These are phyloP conservation scores for Ochotona curzoniae DNA, from an alignment of 2,113 vertebrate species.

Conservation along the genomic window DNA sequence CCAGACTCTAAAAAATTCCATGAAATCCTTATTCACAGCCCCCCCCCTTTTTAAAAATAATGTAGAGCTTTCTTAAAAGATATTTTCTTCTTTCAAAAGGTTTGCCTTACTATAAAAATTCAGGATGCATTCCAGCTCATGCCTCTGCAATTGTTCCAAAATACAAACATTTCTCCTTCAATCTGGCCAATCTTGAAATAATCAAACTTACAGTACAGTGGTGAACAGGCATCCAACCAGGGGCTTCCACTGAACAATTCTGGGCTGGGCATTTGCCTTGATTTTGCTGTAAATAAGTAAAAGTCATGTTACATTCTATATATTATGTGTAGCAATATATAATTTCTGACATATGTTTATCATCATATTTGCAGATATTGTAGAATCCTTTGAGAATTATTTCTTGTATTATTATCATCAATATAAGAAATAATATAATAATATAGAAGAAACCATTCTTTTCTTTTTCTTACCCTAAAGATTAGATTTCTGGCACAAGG, in stretches of 20 bases:
- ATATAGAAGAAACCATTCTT: neutral
- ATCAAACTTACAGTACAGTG: conserved; percentile 88
- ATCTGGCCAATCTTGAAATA: conserved; percentile 76
- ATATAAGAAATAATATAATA: too few relatives aligned
- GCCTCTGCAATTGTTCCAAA: neutral
- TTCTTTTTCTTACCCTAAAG: neutral
- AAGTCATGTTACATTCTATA: conserved; percentile 81
- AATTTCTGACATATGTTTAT: conserved; percentile 6
- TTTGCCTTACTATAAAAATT: neutral
- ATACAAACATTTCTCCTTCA: conserved; percentile 62
- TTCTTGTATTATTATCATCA: neutral
- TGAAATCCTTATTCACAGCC: neutral
- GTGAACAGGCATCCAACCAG: conserved; percentile 89
- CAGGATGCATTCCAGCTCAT: neutral
- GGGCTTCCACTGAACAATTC: conserved; percentile 88
- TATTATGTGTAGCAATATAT: conserved; percentile 39
- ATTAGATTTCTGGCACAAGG: neutral
- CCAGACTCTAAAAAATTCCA: neutral
- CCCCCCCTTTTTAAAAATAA: too few relatives aligned
- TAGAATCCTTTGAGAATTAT: neutral
- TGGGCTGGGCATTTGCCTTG: conserved; percentile 89
- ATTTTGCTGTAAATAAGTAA: conserved; percentile 88
- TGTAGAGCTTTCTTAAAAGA: neutral
- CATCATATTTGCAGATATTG: conserved; percentile 8
- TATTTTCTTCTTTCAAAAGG: conserved; percentile 23